Conservation (phyloP, 2,888 invertebrate genomes). For the Coelinius sp. region DNA sequence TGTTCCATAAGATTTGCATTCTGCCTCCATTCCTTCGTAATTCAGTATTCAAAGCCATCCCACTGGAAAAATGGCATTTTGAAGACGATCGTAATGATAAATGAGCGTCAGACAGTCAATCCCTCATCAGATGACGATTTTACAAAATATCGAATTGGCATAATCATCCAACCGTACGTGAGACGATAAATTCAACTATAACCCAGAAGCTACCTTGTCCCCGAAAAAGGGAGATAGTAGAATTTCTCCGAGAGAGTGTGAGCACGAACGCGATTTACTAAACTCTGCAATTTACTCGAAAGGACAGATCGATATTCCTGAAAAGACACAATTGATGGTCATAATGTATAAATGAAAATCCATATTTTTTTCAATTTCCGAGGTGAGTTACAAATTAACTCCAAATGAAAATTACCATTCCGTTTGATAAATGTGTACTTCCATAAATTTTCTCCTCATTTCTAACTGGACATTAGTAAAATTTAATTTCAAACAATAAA, state of each 20-base stretch:
- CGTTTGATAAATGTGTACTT: too few species aligned
- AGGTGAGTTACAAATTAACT: too few species aligned
- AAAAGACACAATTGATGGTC: too few species aligned
- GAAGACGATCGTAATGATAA: neutral
- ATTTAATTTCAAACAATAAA: too few species aligned
- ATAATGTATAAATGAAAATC: too few species aligned
- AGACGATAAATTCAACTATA: neutral
- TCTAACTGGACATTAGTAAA: too few species aligned
- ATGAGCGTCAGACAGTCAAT: neutral
- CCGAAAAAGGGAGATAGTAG: neutral
- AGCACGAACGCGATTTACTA: neutral
- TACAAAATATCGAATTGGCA: neutral
- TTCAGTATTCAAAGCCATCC: neutral
- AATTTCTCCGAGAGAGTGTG: neutral
- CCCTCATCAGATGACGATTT: neutral
- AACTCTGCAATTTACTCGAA: too few species aligned
- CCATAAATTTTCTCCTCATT: too few species aligned
- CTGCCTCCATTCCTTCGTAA: too few species aligned
- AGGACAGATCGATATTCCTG: neutral
- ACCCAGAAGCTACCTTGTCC: neutral
- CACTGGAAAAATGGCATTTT: neutral
- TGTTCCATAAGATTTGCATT: too few species aligned
- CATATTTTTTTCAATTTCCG: too few species aligned
- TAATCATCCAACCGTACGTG: slow-evolving; percentile 14
- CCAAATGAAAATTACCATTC: too few species aligned